A percentile compares a stretch with the other conserved stretches of the same genome.
Conservation (phyloP, 2,113 vertebrate genomes). For the Castor canadensis region DNA sequence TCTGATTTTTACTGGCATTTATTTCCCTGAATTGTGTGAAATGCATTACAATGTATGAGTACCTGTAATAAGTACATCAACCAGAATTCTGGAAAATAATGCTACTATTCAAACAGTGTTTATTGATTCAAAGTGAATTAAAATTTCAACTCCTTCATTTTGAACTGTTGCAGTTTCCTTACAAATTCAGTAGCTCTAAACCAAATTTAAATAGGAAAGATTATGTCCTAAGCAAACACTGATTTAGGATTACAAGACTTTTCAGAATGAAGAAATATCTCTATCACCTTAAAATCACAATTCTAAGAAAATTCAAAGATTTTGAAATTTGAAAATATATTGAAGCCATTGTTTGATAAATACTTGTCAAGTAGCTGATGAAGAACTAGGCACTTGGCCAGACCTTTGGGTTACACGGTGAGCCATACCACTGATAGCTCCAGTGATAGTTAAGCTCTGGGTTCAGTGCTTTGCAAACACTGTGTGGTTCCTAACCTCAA, state of each 20-base stretch:
- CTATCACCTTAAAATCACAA: not conserved
- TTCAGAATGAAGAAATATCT: not conserved
- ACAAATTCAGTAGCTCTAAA: not conserved
- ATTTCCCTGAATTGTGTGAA: not conserved
- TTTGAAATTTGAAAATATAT: not conserved
- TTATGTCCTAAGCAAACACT: not conserved
- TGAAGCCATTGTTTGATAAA: not conserved
- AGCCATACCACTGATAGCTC: not conserved
- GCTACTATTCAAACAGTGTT: conserved; percentile 11
- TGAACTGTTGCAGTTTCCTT: not conserved
- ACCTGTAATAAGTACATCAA: not conserved
- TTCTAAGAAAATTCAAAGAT: not conserved
- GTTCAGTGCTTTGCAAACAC: not conserved
- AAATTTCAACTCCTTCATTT: not conserved
- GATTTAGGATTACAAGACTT: not conserved
- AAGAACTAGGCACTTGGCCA: not conserved
- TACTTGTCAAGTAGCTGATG: not conserved
- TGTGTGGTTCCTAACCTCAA: not conserved
- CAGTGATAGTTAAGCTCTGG: too few species aligned
- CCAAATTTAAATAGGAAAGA: not conserved
- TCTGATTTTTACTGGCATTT: not conserved
- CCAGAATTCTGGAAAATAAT: conserved; percentile 17
- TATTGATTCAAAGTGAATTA: conserved; percentile 39
- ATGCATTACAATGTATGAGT: not conserved
- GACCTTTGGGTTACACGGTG: not conserved